Base-by-base conservation (phyloP, 2,888 invertebrate genomes). In the Drosophila meridionalis region DNA sequence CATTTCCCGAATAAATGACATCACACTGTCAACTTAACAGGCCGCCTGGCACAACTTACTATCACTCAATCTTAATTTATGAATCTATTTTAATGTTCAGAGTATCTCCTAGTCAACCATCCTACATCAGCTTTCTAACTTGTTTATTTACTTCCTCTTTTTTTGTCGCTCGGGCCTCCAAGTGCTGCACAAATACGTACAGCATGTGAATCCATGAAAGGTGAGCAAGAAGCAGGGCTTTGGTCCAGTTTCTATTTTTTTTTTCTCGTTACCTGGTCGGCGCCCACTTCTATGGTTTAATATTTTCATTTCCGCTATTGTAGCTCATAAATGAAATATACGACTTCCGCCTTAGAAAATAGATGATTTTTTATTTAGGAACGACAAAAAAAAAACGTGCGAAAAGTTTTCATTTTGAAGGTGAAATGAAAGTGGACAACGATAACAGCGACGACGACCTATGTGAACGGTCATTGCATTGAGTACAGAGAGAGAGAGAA, bases 231-330 rank as follows among this genome's bases (percentile, higher is more conserved):
- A 5, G n/a, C 20, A 38, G 47, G 28, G n/a, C 12, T 28, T 14
- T 28, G 50, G 50, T 59, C 47, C 56, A 60, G 59, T 34, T 34
- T 34, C 20, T 20, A 20, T 20, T 20, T 20, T 20, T 20, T 20
- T 20, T 20, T 20, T 20, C 32, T n/a, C 58, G 40, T n/a, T n/a
- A 50, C 32, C 43, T 38, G 55, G 48, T 45, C 63, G 38, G 30
- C 55, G 61, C 73, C 40, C 75, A 83, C 67, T 83, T 87, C 79
- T 86, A 83, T 82, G 90, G 85, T 67, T 83, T 88, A 82, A 80
- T 78, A 85, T 83, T 88, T 90, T 83, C 89, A 88, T 88, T 90
- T 89, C 90, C 88, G 83, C 80, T 77, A 65, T 76, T 76, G 78
- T 83, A 66, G 72, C 70, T 79, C 85, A 87, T 85, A 85, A 80